Conservation (phyloP, 2,888 invertebrate genomes). For the Lepidochitona cinerea region DNA sequence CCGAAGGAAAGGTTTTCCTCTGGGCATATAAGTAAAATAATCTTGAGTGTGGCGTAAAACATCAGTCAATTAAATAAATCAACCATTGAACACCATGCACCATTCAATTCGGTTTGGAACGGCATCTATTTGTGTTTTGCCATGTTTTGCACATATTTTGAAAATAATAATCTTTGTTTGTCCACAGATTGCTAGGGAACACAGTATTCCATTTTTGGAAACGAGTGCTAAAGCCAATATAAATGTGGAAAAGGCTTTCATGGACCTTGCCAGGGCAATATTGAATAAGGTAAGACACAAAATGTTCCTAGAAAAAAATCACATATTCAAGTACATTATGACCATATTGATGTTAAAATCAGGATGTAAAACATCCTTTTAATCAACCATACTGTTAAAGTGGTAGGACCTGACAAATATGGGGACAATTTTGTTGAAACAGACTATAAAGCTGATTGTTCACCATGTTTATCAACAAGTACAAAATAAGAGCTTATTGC, state of each 20-base stretch:
- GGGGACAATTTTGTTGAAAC: too few relatives aligned
- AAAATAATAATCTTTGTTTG: too few relatives aligned
- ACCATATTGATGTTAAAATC: too few relatives aligned
- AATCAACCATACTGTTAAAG: too few relatives aligned
- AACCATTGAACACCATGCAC: neutral
- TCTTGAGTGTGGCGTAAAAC: neutral
- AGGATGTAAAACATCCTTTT: too few relatives aligned
- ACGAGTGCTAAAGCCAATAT: constrained; percentile 97
- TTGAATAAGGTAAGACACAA: constrained; percentile 80
- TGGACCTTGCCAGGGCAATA: constrained; percentile 94
- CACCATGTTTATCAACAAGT: too few relatives aligned
- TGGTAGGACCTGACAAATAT: too few relatives aligned
- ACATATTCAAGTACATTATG: too few relatives aligned
- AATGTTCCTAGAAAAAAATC: too few relatives aligned
- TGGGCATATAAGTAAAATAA: neutral
- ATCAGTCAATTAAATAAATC: neutral
- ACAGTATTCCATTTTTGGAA: constrained; percentile 97
- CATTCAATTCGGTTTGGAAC: neutral
- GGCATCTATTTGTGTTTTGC: neutral
- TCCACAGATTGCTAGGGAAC: constrained; percentile 94
- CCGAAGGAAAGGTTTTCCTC: too few relatives aligned
- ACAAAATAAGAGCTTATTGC: too few relatives aligned
- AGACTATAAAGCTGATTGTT: too few relatives aligned
- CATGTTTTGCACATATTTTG: neutral
- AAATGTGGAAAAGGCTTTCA: constrained; percentile 96